Evolutionary conservation across 2,113 vertebrate genomes (phyloP), one percentile per base, ranked within the genome.

Genomic region (Tor tambroides): DNA sequence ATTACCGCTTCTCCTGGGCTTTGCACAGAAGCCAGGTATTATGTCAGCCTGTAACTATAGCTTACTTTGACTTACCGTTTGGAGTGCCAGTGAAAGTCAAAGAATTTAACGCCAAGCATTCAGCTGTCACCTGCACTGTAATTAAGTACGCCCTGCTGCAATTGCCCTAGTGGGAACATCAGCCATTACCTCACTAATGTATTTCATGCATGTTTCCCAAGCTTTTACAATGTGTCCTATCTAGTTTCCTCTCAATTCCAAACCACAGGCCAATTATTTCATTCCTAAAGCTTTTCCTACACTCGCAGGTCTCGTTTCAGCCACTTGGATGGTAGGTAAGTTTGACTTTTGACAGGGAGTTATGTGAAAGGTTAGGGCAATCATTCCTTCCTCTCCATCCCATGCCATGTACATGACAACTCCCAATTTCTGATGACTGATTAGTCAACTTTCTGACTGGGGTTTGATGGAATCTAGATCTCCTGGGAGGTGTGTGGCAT

Each of bases 91-190:
- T 79, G 89, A 93, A 93, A 92, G 92, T 92, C 46, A 17, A 38
- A 83, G 59, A 10, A 67, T 75, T 41, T 72, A 38, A 76, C 80
- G 23, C 71, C 28, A 71, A 56, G 5, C 26, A 46, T 51, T 86
- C 87, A 83, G 87, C 72, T 88, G 46, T 88, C 85, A 84, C 49
- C 71, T 89, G 72, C 88, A 87, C 89, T 92, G 85, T 91, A 91
- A 94, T 94, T 92, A 88, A 75, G 65, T 76, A 63, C 78, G 43
- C 63, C 90, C 63, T 82, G 90, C 85, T 82, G 85, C 83, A 92
- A 91, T 91, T 56, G 87, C 87, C 86, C 78, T 72, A 88, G 49
- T 87, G 46, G 35, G 56, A 74, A 82, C 51, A 75, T 80, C 35
- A 65, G 83, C 72, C 76, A 78, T 78, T 54, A 54, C 35, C 61